Evolutionary conservation across 1,140 invertebrate species (phyloP), one percentile per base, ranked within the genome.

Genomic region (Teleopsis dalmanni): DNA sequence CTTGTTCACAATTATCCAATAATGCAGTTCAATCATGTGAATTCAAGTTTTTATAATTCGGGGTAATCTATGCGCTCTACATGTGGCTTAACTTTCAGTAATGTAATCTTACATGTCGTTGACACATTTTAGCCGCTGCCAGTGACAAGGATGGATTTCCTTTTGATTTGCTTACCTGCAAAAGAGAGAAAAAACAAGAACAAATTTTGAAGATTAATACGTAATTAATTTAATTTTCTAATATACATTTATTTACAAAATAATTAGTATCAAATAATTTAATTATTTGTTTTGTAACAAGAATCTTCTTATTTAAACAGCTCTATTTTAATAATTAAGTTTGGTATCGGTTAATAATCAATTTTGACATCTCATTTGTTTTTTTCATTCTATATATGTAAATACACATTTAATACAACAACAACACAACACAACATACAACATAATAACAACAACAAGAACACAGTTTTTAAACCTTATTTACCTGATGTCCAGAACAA

Each of bases 401-500:
- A 31, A 9, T 31, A 9, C 29, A 31, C n/a, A 31, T 9, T 31
- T 9, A n/a, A 31, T 31, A 9, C 29, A 31, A 31, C 29, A 31
- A 31, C n/a, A 31, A n/a, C 29, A 31, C 29, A 9, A n/a, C 8
- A 31, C 29, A 31, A n/a, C 9, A 31, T 31, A n/a, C 29, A 31
- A 31, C 29, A 9, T 31, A 46, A 31, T 16, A 13, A 45, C 19
- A 46, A 31, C 26, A 13, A 45, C 19, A 19, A 46, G 14, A 23
- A 46, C 44, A 22, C 44, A 46, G 35, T 33, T 19, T 31, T 22
- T 35, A 19, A 46, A 21, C 11, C 29, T 23, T 52, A 16, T 44
- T 70, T 68, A 71, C 68, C 68, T 78, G 77, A 57, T 78, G 77
- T 54, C 72, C 73, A 43, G 68, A 70, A 53, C 68, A 71, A 45